Percentiles rank a stretch among this genome's conserved stretches.
phyloP scores from a whole-genome alignment of 1,140 invertebrate species.

The Euura lappo region DNA sequence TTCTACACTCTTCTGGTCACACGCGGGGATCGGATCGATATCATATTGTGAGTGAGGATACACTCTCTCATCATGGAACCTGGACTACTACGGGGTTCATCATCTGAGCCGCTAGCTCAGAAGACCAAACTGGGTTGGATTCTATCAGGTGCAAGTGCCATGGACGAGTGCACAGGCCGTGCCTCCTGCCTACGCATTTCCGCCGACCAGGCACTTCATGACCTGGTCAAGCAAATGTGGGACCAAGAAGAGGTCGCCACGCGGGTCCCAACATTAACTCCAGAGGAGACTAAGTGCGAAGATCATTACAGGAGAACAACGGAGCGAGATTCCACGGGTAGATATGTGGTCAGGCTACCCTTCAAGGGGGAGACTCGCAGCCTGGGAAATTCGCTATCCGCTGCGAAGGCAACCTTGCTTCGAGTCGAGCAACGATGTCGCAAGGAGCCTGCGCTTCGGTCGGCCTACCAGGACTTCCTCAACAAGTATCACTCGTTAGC shows the following conservation, averaged over 20 bases:
- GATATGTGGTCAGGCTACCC: slow-evolving; percentile 28
- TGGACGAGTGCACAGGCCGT: not conserved
- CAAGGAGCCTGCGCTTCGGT: slow-evolving; percentile 21
- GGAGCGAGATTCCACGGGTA: slow-evolving; percentile 20
- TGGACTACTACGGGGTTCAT: slow-evolving; percentile 4
- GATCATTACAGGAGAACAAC: not conserved
- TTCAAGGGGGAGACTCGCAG: slow-evolving; percentile 15
- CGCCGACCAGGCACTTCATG: not conserved
- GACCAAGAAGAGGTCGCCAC: not conserved
- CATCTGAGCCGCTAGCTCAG: slow-evolving; percentile 10
- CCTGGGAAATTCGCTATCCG: slow-evolving; percentile 27
- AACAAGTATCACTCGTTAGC: slow-evolving; percentile 36
- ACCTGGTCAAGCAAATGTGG: slow-evolving; percentile 35
- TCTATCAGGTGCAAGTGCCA: slow-evolving; percentile 3
- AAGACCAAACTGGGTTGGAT: slow-evolving; percentile 18
- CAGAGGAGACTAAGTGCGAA: slow-evolving; percentile 15
- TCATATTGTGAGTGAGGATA: slow-evolving; percentile 24
- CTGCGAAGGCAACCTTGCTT: slow-evolving; percentile 25
- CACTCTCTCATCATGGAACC: slow-evolving; percentile 17
- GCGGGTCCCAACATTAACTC: not conserved
- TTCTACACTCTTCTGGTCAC: too few relatives aligned
- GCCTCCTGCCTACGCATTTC: not conserved
- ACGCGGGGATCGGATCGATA: slow-evolving; percentile 11
- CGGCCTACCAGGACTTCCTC: slow-evolving; percentile 38
- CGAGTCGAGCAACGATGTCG: slow-evolving; percentile 30